Evolutionary conservation across 2,797 vertebrate genomes (phyloP).

Genomic region (Hafferia zeledoni): DNA sequence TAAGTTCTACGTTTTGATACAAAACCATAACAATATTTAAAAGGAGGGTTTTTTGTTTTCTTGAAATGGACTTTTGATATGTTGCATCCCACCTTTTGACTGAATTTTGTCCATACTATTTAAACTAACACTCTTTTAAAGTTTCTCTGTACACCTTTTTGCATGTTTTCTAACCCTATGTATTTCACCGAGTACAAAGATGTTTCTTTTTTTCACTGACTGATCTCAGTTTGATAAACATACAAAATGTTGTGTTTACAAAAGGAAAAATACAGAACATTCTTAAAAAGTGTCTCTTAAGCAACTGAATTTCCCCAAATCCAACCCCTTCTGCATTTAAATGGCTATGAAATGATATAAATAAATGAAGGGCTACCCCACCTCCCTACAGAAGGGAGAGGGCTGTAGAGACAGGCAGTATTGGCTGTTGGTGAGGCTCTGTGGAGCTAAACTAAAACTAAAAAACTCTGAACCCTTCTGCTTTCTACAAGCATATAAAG

Average conservation of each 20-base stretch:
- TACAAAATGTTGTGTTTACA: constrained; percentile 44
- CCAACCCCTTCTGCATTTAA: background rate
- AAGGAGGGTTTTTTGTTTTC: constrained; percentile 79
- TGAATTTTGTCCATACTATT: constrained; percentile 80
- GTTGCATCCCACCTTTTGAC: constrained; percentile 94
- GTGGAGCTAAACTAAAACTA: background rate
- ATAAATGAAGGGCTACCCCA: background rate
- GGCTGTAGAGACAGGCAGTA: background rate
- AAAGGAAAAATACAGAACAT: constrained; percentile 26
- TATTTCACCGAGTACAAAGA: constrained; percentile 76
- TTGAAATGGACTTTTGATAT: constrained; percentile 90
- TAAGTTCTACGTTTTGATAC: constrained; percentile 81
- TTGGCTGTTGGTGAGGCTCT: background rate
- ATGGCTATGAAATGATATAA: background rate
- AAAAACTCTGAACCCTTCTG: background rate
- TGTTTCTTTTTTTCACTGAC: constrained; percentile 72
- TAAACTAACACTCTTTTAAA: constrained; percentile 87
- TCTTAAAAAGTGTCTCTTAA: constrained; percentile 82
- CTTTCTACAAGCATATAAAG: background rate
- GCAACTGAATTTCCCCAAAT: constrained; percentile 65
- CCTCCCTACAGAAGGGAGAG: background rate
- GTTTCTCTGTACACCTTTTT: constrained; percentile 87
- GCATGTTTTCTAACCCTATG: constrained; percentile 90
- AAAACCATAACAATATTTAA: constrained; percentile 78
- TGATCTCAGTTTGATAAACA: constrained; percentile 59